These are phyloP conservation scores for Leptoteleia sp. DNA, from an alignment of 1,140 invertebrate genomes.

Conservation along the genomic window DNA sequence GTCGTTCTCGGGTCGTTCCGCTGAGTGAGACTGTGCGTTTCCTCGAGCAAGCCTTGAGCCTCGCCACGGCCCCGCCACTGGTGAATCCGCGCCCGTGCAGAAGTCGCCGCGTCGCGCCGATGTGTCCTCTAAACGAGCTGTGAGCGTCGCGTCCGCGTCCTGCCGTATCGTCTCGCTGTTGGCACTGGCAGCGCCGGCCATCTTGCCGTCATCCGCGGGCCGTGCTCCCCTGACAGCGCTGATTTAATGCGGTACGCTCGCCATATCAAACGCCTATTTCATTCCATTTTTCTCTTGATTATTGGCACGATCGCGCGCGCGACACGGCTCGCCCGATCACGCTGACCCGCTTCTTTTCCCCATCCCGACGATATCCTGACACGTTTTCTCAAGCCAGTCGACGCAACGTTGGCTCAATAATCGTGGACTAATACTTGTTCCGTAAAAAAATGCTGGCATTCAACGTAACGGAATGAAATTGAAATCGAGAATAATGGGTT, in stretches of 20 bases:
- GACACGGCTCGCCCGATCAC: background rate
- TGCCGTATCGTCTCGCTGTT: constrained; percentile 34
- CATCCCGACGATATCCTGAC: background rate
- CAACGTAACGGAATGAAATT: too few species aligned
- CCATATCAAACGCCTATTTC: background rate
- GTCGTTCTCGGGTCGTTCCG: constrained; percentile 30
- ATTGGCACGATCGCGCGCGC: background rate
- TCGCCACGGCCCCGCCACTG: background rate
- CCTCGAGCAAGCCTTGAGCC: background rate
- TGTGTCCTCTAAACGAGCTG: constrained; percentile 27
- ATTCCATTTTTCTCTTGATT: background rate
- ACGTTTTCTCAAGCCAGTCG: constrained; percentile 12
- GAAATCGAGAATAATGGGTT: too few species aligned
- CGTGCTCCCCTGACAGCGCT: constrained; percentile 56
- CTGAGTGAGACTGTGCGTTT: constrained; percentile 10
- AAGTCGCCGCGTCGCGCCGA: constrained; percentile 15
- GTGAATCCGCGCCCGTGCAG: background rate
- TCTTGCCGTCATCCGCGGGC: constrained; percentile 60
- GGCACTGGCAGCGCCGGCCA: constrained; percentile 62
- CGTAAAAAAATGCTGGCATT: too few species aligned
- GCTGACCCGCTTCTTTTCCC: too few species aligned
- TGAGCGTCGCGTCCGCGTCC: constrained; percentile 50
- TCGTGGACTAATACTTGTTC: background rate
- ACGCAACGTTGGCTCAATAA: constrained; percentile 13
- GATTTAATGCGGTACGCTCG: constrained; percentile 61